Percentiles rank a stretch among this genome's conserved stretches.
Conservation (phyloP, 1,140 invertebrate species). For the Bombyx mori region DNA sequence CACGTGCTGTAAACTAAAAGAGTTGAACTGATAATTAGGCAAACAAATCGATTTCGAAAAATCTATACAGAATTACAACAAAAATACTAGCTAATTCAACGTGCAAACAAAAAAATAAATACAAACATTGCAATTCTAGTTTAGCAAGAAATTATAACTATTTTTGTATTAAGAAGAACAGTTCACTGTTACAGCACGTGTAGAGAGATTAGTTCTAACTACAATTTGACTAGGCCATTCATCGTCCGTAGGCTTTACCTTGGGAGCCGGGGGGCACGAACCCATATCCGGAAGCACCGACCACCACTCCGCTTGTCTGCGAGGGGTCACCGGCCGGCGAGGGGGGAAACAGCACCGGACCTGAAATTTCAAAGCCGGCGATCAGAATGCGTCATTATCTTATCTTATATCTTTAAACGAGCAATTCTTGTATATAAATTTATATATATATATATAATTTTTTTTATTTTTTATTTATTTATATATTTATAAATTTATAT, state of each 20-base stretch:
- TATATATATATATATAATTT: too few species aligned
- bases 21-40: neutral
- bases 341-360: constrained; percentile 80
- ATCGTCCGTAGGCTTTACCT: constrained; percentile 67
- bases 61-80: too few species aligned
- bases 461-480: too few species aligned
- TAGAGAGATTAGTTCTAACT: constrained; percentile 37
- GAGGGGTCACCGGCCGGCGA: constrained; percentile 74
- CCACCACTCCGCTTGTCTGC: constrained; percentile 79
- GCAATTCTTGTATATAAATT: too few species aligned
- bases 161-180: too few species aligned
- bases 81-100: too few species aligned
- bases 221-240: constrained; percentile 36
- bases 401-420: too few species aligned
- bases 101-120: too few species aligned
- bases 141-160: too few species aligned
- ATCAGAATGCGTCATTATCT: neutral
- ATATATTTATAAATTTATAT: too few species aligned
- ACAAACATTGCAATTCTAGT: too few species aligned
- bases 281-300: constrained; percentile 81
- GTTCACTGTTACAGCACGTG: constrained; percentile 1
- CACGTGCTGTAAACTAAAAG: constrained; percentile 3
- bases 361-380: constrained; percentile 46
- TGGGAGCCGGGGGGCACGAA: constrained; percentile 78
- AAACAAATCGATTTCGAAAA: neutral